Conservation (phyloP, 2,797 vertebrate species). For the Enteromius mattozi region DNA sequence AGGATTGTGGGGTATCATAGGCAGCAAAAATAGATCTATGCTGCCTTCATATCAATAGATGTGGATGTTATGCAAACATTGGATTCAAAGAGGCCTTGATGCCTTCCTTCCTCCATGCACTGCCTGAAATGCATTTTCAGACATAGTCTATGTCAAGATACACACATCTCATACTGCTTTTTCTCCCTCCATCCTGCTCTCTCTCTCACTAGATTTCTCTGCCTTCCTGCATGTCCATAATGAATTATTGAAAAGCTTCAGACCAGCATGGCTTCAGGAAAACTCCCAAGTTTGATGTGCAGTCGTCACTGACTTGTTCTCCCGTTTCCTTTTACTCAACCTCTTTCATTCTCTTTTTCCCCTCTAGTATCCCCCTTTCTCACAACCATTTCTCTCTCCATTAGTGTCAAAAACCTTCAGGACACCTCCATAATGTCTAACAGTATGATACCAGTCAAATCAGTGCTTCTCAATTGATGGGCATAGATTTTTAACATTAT, state of each 20-base stretch:
- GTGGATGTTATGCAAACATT: constrained; percentile 10
- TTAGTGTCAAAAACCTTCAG: not conserved
- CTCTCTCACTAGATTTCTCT: not conserved
- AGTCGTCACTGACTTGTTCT: constrained; percentile 8
- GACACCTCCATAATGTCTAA: not conserved
- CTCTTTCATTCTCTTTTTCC: not conserved
- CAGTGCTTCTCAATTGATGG: not conserved
- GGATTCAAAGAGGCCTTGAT: constrained; percentile 12
- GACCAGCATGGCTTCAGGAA: constrained; percentile 32
- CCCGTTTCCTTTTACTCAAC: not conserved
- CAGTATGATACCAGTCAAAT: not conserved
- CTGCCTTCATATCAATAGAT: not conserved
- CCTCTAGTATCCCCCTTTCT: not conserved
- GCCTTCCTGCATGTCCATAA: constrained; percentile 25
- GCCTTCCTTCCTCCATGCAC: not conserved
- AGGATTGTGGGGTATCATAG: constrained; percentile 21
- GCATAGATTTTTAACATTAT: not conserved
- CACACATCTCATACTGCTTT: not conserved
- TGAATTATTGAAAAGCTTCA: constrained; percentile 51
- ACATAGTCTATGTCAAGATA: constrained; percentile 10
- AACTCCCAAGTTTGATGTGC: constrained; percentile 25
- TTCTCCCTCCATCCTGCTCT: not conserved
- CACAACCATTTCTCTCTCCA: not conserved
- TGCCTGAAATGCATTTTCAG: not conserved
- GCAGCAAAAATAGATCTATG: constrained; percentile 5